These are phyloP conservation scores for Myotis findleyi DNA, from an alignment of 2,797 vertebrate genomes.

Conservation along the genomic window DNA sequence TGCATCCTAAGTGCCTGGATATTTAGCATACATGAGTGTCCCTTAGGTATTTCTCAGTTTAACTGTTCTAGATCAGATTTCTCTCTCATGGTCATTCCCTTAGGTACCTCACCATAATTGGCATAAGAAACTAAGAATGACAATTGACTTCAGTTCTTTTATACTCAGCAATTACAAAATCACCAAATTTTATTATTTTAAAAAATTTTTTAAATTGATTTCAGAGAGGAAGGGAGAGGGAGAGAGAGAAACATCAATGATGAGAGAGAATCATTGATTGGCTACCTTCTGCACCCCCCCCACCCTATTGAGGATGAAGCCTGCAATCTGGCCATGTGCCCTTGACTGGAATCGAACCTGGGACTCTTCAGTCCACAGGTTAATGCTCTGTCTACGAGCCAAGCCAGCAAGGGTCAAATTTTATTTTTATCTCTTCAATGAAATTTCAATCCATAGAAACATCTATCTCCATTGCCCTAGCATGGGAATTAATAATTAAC, in stretches of 20 bases:
- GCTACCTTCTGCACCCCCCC: too few species aligned
- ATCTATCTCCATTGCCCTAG: background rate
- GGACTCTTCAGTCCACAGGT: too few species aligned
- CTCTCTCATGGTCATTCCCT: background rate
- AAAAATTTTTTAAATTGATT: too few species aligned
- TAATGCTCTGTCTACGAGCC: too few species aligned
- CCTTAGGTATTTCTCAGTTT: background rate
- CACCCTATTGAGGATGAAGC: too few species aligned
- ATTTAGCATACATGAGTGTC: background rate
- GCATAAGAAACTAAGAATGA: background rate
- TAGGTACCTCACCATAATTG: background rate
- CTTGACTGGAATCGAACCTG: too few species aligned
- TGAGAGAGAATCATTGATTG: too few species aligned
- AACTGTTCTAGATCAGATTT: background rate
- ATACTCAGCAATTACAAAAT: background rate
- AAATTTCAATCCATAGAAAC: background rate
- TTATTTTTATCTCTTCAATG: background rate
- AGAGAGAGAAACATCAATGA: too few species aligned
- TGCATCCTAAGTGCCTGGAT: background rate
- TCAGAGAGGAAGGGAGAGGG: too few species aligned
- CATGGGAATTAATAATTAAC: background rate
- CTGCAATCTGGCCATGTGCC: accelerated
- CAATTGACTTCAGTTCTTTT: background rate
- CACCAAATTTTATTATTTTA: too few species aligned
- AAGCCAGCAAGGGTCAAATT: background rate